phyloP scores from a whole-genome alignment of 2,113 vertebrate species.

The Oenanthe melanoleuca region DNA sequence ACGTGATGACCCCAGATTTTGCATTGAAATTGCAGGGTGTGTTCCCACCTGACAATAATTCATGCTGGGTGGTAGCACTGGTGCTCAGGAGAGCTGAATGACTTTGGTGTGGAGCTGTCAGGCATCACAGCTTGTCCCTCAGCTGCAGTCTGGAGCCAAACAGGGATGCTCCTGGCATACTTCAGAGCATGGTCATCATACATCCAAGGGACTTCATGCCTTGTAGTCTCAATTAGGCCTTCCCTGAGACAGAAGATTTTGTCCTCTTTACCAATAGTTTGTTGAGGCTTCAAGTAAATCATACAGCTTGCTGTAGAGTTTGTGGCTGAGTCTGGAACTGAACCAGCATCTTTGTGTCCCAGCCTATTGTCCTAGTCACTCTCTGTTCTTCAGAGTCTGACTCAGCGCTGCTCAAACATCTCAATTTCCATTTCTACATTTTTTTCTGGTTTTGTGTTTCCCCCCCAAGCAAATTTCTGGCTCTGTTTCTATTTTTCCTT shows the following conservation, averaged over 20 bases:
- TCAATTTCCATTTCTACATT: neutral
- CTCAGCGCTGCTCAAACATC: conserved; percentile 22
- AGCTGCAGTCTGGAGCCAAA: neutral
- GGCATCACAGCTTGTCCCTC: neutral
- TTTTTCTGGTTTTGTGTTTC: conserved; percentile 5
- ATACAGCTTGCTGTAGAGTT: neutral
- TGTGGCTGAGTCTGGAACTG: conserved; percentile 5
- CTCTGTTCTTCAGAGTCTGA: conserved; percentile 13
- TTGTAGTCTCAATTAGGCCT: neutral
- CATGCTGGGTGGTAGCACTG: neutral
- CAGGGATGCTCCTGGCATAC: neutral
- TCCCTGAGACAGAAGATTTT: neutral
- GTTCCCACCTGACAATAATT: neutral
- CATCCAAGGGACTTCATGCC: neutral
- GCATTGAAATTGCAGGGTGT: neutral
- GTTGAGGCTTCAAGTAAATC: neutral
- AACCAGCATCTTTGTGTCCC: conserved; percentile 21
- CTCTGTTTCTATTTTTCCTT: neutral
- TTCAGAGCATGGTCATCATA: neutral
- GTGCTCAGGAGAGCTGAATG: neutral
- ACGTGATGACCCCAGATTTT: neutral
- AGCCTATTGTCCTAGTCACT: conserved; percentile 42
- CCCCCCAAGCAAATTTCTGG: neutral
- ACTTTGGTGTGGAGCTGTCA: neutral
- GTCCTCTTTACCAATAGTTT: neutral